Evolutionary conservation across 2,113 vertebrate genomes (phyloP).

Genomic region (Oreochromis spilurus): DNA sequence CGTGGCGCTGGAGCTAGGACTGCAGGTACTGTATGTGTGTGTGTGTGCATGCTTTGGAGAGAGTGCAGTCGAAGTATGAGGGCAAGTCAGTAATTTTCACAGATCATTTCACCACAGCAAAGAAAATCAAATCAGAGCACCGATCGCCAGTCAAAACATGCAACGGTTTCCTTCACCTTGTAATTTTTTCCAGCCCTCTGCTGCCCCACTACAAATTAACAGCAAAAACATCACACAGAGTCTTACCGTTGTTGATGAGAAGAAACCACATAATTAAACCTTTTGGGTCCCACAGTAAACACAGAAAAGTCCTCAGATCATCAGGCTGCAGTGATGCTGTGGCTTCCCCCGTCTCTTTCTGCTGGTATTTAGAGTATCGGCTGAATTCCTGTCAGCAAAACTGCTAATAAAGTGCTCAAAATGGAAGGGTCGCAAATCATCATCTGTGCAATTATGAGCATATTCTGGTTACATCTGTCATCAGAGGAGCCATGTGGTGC

Average conservation of each 20-base stretch:
- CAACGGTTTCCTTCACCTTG: constrained; percentile 9
- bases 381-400: neutral
- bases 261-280: constrained; percentile 45
- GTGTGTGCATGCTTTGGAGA: neutral
- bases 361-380: neutral
- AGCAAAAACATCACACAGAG: constrained; percentile 41
- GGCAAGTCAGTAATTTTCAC: neutral
- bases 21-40: constrained; percentile 79
- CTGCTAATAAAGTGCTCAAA: neutral
- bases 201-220: constrained; percentile 41
- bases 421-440: neutral
- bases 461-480: neutral
- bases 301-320: constrained; percentile 11
- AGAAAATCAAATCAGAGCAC: neutral
- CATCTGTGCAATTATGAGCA: constrained; percentile 15
- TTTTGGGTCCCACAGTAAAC: constrained; percentile 18
- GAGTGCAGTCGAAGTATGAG: neutral
- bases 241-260: constrained; percentile 1
- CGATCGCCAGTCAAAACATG: constrained; percentile 12
- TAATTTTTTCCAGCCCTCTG: constrained; percentile 32
- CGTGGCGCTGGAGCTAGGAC: constrained; percentile 90
- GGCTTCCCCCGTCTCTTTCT: neutral
- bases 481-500: neutral
- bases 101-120: constrained; percentile 8
- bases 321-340: neutral